phyloP scores from a whole-genome alignment of 2,888 invertebrate genomes.

The Hecatera dysodea region DNA sequence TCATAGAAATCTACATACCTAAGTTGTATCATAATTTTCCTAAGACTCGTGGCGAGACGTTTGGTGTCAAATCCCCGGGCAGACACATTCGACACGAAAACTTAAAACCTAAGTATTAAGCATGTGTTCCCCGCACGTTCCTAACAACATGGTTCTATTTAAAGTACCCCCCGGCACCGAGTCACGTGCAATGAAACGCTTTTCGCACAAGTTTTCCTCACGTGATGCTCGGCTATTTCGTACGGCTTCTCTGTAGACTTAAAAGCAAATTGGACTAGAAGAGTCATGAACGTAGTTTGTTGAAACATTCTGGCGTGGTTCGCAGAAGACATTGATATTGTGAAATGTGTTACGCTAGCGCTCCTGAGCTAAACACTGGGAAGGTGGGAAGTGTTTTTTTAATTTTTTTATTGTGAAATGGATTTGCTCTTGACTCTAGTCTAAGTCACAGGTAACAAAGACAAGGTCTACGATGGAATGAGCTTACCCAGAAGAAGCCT shows the following conservation, averaged over 20 bases:
- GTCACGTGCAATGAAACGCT: slow-evolving; percentile 61
- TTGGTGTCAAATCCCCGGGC: not conserved
- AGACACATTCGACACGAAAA: slow-evolving; percentile 6
- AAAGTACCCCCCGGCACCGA: slow-evolving; percentile 33
- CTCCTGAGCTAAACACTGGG: not conserved
- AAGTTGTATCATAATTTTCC: not conserved
- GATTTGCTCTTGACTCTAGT: no score
- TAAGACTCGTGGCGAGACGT: not conserved
- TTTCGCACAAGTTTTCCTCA: slow-evolving; percentile 38
- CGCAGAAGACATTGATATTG: not conserved
- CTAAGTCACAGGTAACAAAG: no score
- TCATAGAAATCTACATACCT: not conserved
- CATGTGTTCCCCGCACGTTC: slow-evolving; percentile 45
- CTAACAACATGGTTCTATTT: slow-evolving; percentile 30
- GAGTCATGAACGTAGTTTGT: slow-evolving; percentile 7
- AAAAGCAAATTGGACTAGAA: slow-evolving; percentile 26
- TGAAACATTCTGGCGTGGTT: not conserved
- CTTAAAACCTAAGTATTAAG: not conserved
- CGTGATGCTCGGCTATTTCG: slow-evolving; percentile 35
- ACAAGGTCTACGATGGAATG: no score
- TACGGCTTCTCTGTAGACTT: slow-evolving; percentile 52
- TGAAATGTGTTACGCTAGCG: not conserved
- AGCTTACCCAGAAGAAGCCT: no score
- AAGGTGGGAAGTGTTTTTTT: no score
- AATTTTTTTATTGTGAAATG: no score